phyloP scores from a whole-genome alignment of 1,140 invertebrate genomes.

The Zaprionus kolodkinae region DNA sequence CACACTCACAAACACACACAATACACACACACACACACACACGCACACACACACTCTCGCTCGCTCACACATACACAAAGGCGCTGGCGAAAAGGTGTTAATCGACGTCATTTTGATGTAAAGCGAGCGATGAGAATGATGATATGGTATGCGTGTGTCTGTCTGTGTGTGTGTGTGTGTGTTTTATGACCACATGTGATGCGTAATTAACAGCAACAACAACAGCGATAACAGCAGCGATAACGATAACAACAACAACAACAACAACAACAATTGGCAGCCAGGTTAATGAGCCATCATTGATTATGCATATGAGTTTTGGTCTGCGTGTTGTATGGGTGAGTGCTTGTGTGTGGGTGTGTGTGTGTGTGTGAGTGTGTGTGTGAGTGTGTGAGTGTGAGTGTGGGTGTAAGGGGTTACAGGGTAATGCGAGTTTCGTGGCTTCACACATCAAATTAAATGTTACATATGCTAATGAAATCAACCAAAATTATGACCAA shows the following conservation, averaged over 20 bases:
- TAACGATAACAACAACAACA: constrained; percentile 38
- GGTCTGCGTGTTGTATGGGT: neutral
- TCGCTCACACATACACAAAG: constrained; percentile 12
- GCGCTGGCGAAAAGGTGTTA: constrained; percentile 62
- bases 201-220: constrained; percentile 75
- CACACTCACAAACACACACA: constrained; percentile 10
- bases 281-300: constrained; percentile 80
- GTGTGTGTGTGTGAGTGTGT: neutral
- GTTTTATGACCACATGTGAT: constrained; percentile 51
- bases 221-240: constrained; percentile 45
- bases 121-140: constrained; percentile 66
- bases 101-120: constrained; percentile 80
- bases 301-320: constrained; percentile 76
- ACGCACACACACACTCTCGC: constrained; percentile 4
- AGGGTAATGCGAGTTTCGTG: constrained; percentile 37
- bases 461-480: constrained; percentile 79
- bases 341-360: neutral
- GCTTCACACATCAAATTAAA: constrained; percentile 76
- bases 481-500: constrained; percentile 80
- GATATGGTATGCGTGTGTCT: constrained; percentile 32
- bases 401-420: neutral
- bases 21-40: constrained; percentile 11
- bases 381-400: neutral
- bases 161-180: neutral
- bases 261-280: constrained; percentile 44